These are phyloP conservation scores for Cephalophus harveyi DNA, from an alignment of 2,113 vertebrate genomes.

Conservation along the genomic window DNA sequence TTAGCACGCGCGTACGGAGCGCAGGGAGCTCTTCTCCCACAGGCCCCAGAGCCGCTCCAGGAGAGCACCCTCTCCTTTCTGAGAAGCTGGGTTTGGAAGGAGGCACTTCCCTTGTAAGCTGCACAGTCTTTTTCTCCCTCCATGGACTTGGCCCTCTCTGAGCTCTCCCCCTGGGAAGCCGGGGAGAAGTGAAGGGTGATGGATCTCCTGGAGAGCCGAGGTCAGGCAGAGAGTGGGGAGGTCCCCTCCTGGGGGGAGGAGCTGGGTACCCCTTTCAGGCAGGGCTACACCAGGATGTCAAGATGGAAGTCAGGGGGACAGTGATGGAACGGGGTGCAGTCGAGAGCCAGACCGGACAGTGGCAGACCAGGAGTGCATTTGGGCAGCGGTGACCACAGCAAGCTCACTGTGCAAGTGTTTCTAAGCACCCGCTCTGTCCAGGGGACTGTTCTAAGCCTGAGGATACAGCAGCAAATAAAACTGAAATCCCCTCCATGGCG, in stretches of 20 bases:
- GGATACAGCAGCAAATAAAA: neutral
- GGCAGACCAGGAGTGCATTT: neutral
- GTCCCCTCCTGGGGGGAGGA: neutral
- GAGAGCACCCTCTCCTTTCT: neutral
- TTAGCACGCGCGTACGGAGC: rapidly evolving
- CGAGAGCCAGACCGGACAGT: neutral
- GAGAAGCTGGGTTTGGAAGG: neutral
- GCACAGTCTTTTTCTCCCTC: no score
- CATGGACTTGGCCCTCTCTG: neutral
- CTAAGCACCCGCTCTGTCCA: neutral
- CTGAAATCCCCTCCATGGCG: rapidly evolving
- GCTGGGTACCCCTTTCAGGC: neutral
- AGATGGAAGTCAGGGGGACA: neutral
- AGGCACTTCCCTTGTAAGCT: neutral
- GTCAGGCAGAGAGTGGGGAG: neutral
- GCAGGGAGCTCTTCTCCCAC: rapidly evolving
- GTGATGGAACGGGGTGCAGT: rapidly evolving
- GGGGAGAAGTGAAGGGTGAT: no score
- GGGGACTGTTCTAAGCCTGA: neutral
- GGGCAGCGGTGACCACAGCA: rapidly evolving
- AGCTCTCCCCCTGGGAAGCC: neutral
- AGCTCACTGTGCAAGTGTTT: rapidly evolving
- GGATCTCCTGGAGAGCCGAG: neutral
- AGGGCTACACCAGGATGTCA: neutral
- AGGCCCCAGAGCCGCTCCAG: rapidly evolving